phyloP scores from a whole-genome alignment of 2,888 invertebrate species.

The Meiosimyza platycephala region DNA sequence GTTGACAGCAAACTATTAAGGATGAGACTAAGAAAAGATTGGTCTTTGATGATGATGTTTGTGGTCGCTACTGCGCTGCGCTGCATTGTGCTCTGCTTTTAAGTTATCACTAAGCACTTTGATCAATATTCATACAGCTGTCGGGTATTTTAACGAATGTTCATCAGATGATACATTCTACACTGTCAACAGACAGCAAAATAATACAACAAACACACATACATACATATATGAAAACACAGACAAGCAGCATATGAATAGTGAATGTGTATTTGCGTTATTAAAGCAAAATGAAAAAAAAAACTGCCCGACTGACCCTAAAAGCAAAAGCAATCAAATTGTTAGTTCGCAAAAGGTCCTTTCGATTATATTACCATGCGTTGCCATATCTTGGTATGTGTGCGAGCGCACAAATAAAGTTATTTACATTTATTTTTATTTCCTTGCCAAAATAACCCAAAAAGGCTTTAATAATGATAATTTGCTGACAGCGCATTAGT shows the following conservation, averaged over 20 bases:
- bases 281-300: no score
- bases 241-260: no score
- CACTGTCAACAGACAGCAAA: not conserved
- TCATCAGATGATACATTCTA: constrained; percentile 1
- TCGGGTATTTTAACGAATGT: constrained; percentile 20
- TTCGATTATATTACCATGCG: not conserved
- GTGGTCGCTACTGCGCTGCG: not conserved
- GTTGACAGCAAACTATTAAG: no score
- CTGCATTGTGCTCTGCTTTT: not conserved
- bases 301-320: not conserved
- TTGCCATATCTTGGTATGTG: not conserved
- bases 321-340: constrained; percentile 18
- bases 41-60: not conserved
- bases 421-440: constrained; percentile 21
- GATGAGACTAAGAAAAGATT: no score
- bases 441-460: not conserved
- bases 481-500: constrained; percentile 10
- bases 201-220: not conserved
- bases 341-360: constrained; percentile 10
- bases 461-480: constrained; percentile 24
- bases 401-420: constrained; percentile 16
- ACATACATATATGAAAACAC: not conserved
- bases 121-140: constrained; percentile 31
- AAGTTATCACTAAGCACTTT: constrained; percentile 29
- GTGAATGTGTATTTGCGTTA: no score